phyloP scores from a whole-genome alignment of 2,113 vertebrate species.

The Paracanthobrama guichenoti region DNA sequence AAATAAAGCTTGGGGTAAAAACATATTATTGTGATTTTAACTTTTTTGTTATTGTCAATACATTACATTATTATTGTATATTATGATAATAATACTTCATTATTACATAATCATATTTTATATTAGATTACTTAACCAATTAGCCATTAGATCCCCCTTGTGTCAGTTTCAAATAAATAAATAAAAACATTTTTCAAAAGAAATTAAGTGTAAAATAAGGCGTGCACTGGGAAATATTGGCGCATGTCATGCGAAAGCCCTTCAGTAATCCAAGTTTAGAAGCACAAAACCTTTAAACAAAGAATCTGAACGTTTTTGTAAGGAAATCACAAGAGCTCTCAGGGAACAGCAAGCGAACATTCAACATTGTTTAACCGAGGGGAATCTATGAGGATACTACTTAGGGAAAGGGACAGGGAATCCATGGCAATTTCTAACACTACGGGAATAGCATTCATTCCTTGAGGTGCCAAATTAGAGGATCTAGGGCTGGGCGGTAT shows the following conservation, averaged over 20 bases:
- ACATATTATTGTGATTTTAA: neutral
- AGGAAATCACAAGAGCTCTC: slow-evolving; percentile 5
- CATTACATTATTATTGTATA: neutral
- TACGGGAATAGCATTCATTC: slow-evolving; percentile 49
- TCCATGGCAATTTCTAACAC: slow-evolving; percentile 47
- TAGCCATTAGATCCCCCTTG: neutral
- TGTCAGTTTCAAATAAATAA: neutral
- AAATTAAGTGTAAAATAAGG: neutral
- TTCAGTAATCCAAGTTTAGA: slow-evolving; percentile 1
- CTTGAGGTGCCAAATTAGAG: slow-evolving; percentile 42
- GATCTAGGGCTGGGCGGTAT: neutral
- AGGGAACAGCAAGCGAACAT: slow-evolving; percentile 5
- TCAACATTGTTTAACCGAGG: neutral
- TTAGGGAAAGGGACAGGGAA: slow-evolving; percentile 37
- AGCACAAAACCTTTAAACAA: neutral
- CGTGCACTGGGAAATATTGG: neutral
- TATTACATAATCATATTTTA: no score
- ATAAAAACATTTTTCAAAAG: neutral
- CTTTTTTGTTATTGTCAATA: no score
- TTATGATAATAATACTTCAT: no score
- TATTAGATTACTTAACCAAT: neutral
- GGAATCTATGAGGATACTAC: slow-evolving; percentile 5
- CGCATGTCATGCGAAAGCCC: neutral
- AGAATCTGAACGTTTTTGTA: neutral
- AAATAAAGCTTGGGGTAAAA: no score